A percentile compares a stretch with the other conserved stretches of the same genome.
Conservation (phyloP, 2,113 vertebrate species). For the Pelecanoides urinatrix region DNA sequence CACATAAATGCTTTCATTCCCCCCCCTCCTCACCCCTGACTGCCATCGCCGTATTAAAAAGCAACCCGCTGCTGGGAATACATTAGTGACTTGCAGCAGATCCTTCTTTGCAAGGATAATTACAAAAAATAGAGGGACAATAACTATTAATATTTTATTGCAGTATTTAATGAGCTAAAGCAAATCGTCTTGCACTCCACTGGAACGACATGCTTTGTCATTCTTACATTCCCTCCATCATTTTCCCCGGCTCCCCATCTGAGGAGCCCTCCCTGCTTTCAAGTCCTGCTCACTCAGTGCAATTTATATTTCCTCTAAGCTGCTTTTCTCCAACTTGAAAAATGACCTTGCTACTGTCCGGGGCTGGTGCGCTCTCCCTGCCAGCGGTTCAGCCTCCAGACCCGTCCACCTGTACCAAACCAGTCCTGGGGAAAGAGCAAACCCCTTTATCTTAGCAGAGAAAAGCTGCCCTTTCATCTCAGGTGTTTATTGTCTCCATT, state of each 20-base stretch:
- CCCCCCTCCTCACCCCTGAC: conserved; percentile 1
- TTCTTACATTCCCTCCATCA: conserved; percentile 59
- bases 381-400: neutral
- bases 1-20: conserved; percentile 50
- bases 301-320: conserved; percentile 47
- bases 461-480: neutral
- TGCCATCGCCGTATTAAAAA: conserved; percentile 64
- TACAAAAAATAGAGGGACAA: conserved; percentile 80
- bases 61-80: conserved; percentile 74
- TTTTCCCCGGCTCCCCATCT: conserved; percentile 28
- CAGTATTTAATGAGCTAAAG: conserved; percentile 77
- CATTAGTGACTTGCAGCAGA: conserved; percentile 73
- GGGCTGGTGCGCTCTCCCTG: neutral
- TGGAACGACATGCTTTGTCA: conserved; percentile 70
- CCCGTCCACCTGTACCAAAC: neutral
- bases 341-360: conserved; percentile 5
- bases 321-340: conserved; percentile 37
- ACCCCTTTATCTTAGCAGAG: conserved; percentile 15
- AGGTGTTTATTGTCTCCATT: conserved; percentile 40
- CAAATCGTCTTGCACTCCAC: conserved; percentile 68
- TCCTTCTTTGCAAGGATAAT: conserved; percentile 75
- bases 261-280: conserved; percentile 56
- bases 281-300: neutral
- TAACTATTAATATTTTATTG: conserved; percentile 81
- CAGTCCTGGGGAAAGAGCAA: neutral